These are phyloP conservation scores for Drymonia ruficornis DNA, from an alignment of 2,888 invertebrate genomes.

Conservation along the genomic window DNA sequence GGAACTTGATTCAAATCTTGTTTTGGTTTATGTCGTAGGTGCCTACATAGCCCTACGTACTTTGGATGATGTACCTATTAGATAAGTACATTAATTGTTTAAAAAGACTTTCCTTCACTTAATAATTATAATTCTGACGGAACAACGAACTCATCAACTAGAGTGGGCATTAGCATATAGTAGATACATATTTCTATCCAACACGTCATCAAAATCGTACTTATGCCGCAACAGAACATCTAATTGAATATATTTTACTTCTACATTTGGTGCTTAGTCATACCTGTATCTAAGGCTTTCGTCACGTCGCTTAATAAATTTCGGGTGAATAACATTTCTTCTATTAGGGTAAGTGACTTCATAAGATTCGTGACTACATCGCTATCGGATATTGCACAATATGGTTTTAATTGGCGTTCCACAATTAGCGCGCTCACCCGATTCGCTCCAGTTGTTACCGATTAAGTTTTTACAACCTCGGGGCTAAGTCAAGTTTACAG, in stretches of 20 bases:
- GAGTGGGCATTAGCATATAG: too few relatives aligned
- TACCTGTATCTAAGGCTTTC: background rate
- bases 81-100: too few relatives aligned
- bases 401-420: slow-evolving; percentile 67
- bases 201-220: too few relatives aligned
- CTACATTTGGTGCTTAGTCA: background rate
- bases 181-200: too few relatives aligned
- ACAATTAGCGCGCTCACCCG: slow-evolving; percentile 74
- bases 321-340: slow-evolving; percentile 39
- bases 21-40: background rate
- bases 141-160: too few relatives aligned
- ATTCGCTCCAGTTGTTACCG: slow-evolving; percentile 83
- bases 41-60: too few relatives aligned
- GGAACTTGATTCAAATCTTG: background rate
- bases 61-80: too few relatives aligned
- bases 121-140: too few relatives aligned
- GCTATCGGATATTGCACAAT: slow-evolving; percentile 77
- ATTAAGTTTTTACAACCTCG: slow-evolving; percentile 77
- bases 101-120: too few relatives aligned
- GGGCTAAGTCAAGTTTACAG: slow-evolving; percentile 73
- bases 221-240: too few relatives aligned
- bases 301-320: slow-evolving; percentile 25
- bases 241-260: too few relatives aligned
- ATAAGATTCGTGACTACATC: slow-evolving; percentile 52
- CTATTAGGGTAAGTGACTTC: slow-evolving; percentile 39